Conservation (phyloP, 2,888 invertebrate genomes). For the Pterobdella sp. region DNA sequence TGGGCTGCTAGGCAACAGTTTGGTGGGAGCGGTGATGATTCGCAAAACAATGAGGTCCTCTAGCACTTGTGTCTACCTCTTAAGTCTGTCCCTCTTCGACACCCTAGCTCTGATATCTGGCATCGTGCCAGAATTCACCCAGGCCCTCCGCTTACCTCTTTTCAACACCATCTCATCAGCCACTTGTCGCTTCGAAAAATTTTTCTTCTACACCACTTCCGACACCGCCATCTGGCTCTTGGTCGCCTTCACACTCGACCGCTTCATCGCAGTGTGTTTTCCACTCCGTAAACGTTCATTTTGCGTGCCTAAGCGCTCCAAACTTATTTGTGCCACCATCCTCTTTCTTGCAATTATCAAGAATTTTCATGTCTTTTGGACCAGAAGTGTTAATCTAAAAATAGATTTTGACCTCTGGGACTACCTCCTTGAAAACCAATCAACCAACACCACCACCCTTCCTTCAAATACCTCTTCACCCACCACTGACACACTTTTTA, state of each 20-base stretch:
- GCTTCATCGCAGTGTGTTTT: slow-evolving; percentile 44
- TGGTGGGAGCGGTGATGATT: slow-evolving; percentile 37
- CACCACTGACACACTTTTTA: background rate
- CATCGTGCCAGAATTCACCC: slow-evolving; percentile 36
- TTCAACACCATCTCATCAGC: slow-evolving; percentile 33
- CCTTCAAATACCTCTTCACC: background rate
- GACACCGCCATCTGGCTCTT: slow-evolving; percentile 46
- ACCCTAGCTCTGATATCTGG: slow-evolving; percentile 36
- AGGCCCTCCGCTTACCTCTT: slow-evolving; percentile 6
- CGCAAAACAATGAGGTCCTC: slow-evolving; percentile 36
- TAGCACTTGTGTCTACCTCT: slow-evolving; percentile 38
- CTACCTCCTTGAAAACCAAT: background rate
- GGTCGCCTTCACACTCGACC: slow-evolving; percentile 45
- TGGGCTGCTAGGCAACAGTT: slow-evolving; percentile 38
- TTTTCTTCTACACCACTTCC: slow-evolving; percentile 43
- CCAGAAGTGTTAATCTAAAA: slow-evolving; percentile 33
- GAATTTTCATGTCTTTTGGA: slow-evolving; percentile 46
- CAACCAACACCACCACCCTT: background rate
- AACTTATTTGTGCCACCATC: slow-evolving; percentile 37
- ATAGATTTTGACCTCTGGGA: background rate
- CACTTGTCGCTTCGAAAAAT: slow-evolving; percentile 44
- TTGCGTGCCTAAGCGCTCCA: slow-evolving; percentile 41
- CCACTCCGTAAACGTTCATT: slow-evolving; percentile 41
- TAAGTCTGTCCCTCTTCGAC: slow-evolving; percentile 37
- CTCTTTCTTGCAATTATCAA: slow-evolving; percentile 37